phyloP scores from a whole-genome alignment of 2,797 vertebrate genomes.

The Microhierax caerulescens region DNA sequence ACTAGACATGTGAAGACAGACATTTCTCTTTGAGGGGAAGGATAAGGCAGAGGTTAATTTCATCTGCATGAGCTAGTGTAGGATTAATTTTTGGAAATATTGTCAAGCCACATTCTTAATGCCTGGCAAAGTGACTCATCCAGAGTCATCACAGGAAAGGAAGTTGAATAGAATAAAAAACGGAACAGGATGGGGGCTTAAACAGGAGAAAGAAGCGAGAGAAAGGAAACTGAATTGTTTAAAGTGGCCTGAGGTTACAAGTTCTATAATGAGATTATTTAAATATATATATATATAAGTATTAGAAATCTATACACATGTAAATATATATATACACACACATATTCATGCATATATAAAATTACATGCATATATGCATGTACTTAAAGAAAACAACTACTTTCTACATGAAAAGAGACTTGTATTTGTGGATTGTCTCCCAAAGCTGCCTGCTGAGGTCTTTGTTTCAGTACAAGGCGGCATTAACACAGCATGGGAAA shows the following conservation, averaged over 20 bases:
- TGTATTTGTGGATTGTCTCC: neutral
- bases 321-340: neutral
- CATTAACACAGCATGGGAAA: rapidly evolving
- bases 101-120: conserved; percentile 46
- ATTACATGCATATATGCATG: rapidly evolving
- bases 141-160: conserved; percentile 61
- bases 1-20: neutral
- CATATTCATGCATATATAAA: neutral
- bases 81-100: conserved; percentile 34
- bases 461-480: neutral
- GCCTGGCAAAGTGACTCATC: conserved; percentile 66
- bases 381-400: neutral
- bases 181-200: conserved; percentile 67
- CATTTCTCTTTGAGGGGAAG: conserved; percentile 41
- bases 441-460: neutral
- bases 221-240: conserved; percentile 69
- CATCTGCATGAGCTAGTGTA: neutral
- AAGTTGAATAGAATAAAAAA: conserved; percentile 70
- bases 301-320: too few relatives aligned
- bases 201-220: conserved; percentile 61
- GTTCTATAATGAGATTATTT: neutral
- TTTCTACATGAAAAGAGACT: neutral
- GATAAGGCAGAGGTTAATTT: conserved; percentile 51
- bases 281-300: neutral
- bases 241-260: conserved; percentile 36